Base-by-base conservation (phyloP, 2,113 vertebrate genomes). In the Myrmecobius fasciatus region DNA sequence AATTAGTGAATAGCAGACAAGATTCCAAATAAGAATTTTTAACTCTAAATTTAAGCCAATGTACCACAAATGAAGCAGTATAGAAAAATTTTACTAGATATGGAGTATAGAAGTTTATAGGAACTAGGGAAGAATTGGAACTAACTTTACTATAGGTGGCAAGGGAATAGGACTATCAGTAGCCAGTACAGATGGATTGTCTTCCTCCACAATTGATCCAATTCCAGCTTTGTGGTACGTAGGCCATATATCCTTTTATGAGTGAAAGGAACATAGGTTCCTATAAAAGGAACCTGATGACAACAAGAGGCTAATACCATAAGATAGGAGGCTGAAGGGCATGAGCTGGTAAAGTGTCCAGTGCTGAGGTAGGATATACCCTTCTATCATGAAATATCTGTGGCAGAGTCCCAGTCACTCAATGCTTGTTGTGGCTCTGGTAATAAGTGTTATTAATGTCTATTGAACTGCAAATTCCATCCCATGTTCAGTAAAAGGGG, bases 311-410 rank as follows among this genome's bases (percentile, higher is more conserved):
- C 1, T 75, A n/a, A 3, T 20, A 75, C 36, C 36, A 36, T 22
- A 1, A 5, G 36, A 1, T 20, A 43, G 17, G 67, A n/a, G 17
- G 14, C 14, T 75, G 5, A 12, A 20, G 14, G 17, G 14, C 4
- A 75, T 20, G 67, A n/a, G 5, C 14, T 75, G 5, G 67, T 75
- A 36, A 75, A 36, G 36, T 20, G 67, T 0, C 36, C 36, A 22
- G 5, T n/a, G 10, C 14, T 75, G 11, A 0, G 0, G 12, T 0
- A 17, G 31, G 11, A 67, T 67, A 3, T 4, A 67, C 31, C 3
- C 56, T 9, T 31, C 31, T 36, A 36, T 67, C 31, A 67, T 67
- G 31, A 67, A 28, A 36, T 8, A 67, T 36, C 31, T 60, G 31
- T 75, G 67, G 36, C 4, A 22, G 6, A n/a, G 12, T 75, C 14